Conservation (phyloP, 2,113 vertebrate genomes). For the Ceyx margarethae region DNA sequence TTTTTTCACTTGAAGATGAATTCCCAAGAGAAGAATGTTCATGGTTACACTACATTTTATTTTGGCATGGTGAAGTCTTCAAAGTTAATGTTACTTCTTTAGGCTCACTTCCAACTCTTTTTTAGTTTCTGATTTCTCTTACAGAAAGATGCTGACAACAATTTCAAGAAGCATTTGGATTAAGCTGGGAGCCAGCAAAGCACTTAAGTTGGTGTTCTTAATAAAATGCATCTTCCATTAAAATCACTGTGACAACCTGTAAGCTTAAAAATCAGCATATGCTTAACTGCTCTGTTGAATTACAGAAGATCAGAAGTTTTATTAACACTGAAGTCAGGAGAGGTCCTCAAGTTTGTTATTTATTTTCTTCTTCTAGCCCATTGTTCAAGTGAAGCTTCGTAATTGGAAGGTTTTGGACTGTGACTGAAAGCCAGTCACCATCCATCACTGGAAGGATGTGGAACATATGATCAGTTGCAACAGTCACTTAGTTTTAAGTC, state of each 20-base stretch:
- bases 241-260: not conserved
- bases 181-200: constrained; percentile 28
- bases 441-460: not conserved
- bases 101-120: not conserved
- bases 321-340: not conserved
- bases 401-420: not conserved
- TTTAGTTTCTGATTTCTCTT: not conserved
- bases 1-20: not conserved
- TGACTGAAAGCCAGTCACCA: not conserved
- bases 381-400: not conserved
- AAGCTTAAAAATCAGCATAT: not conserved
- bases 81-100: not conserved
- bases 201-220: constrained; percentile 20
- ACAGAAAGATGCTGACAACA: not conserved
- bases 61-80: not conserved
- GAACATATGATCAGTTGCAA: not conserved
- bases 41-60: not conserved
- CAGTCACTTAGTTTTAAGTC: not conserved
- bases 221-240: constrained; percentile 2
- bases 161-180: constrained; percentile 10
- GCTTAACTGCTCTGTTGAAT: not conserved
- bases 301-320: not conserved
- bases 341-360: not conserved
- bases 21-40: not conserved
- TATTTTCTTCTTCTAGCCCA: not conserved